Evolutionary conservation across 1,140 invertebrate genomes (phyloP).

Genomic region (Rhopalosiphum maidis): DNA sequence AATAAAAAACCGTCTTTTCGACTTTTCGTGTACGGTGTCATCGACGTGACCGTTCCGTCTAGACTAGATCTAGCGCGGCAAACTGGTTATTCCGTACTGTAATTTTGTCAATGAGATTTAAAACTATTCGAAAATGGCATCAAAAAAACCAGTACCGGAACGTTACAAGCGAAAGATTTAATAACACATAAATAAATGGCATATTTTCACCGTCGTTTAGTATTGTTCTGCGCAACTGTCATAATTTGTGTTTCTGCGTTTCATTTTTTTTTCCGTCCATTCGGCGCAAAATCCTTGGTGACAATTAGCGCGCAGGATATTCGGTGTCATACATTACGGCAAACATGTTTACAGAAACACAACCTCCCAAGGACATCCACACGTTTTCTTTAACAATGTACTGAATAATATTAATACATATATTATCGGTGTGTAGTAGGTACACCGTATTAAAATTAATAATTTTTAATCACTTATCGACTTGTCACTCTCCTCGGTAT

Average conservation of each 20-base stretch:
- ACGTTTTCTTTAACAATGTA: neutral
- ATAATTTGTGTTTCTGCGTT: conserved; percentile 34
- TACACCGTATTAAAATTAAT: neutral
- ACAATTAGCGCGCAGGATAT: conserved; percentile 42
- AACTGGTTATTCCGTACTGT: conserved; percentile 14
- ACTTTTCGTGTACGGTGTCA: neutral
- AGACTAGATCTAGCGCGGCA: neutral
- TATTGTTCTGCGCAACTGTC: conserved; percentile 4
- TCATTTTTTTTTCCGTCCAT: neutral
- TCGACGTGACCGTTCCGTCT: neutral
- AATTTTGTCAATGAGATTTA: conserved; percentile 15
- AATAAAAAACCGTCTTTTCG: neutral
- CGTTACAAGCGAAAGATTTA: neutral
- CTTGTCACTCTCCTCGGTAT: neutral
- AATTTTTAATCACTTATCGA: conserved; percentile 36
- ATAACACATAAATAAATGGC: neutral
- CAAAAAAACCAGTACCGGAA: conserved; percentile 15
- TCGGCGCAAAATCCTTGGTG: conserved; percentile 6
- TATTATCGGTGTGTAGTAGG: neutral
- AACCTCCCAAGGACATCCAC: conserved; percentile 7
- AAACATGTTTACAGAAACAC: conserved; percentile 31
- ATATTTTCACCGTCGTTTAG: neutral
- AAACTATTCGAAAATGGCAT: conserved; percentile 5
- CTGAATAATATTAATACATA: no score
- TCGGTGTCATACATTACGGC: neutral